phyloP scores from a whole-genome alignment of 2,113 vertebrate genomes.

The Pungitius pungitius region DNA sequence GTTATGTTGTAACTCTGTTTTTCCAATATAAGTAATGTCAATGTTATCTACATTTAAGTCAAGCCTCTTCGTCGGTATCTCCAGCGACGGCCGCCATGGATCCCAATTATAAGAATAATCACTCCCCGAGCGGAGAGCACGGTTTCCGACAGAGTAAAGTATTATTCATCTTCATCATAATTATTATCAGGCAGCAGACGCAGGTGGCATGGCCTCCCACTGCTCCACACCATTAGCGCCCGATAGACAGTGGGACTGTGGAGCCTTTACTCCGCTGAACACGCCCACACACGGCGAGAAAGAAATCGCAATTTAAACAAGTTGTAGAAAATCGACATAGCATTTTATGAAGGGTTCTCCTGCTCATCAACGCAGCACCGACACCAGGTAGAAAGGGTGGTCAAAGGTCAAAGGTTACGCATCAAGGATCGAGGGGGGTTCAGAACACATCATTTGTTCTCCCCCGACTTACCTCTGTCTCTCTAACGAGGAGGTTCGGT shows the following conservation, averaged over 20 bases:
- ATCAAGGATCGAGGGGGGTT: constrained; percentile 47
- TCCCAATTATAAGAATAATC: constrained; percentile 73
- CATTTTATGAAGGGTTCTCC: neutral
- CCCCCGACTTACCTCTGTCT: constrained; percentile 65
- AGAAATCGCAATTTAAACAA: constrained; percentile 20
- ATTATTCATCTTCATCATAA: constrained; percentile 81
- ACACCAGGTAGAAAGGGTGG: constrained; percentile 10
- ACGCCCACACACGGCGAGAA: constrained; percentile 19
- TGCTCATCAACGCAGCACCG: constrained; percentile 11
- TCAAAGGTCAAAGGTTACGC: constrained; percentile 59
- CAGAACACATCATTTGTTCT: constrained; percentile 61
- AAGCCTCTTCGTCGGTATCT: constrained; percentile 49
- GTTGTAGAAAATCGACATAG: constrained; percentile 7
- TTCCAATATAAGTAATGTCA: constrained; percentile 51
- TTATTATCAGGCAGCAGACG: constrained; percentile 75
- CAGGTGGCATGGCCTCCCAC: constrained; percentile 71
- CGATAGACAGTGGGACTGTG: constrained; percentile 58
- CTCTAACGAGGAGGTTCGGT: constrained; percentile 63
- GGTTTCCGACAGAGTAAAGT: constrained; percentile 64
- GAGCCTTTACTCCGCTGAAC: constrained; percentile 43
- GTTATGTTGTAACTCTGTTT: constrained; percentile 27
- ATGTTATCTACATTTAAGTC: constrained; percentile 58
- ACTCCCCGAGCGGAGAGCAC: constrained; percentile 63
- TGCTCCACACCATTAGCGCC: constrained; percentile 71
- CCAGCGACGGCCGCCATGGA: constrained; percentile 52